phyloP scores from a whole-genome alignment of 2,888 invertebrate genomes.

The Gandaritis pyraliata region DNA sequence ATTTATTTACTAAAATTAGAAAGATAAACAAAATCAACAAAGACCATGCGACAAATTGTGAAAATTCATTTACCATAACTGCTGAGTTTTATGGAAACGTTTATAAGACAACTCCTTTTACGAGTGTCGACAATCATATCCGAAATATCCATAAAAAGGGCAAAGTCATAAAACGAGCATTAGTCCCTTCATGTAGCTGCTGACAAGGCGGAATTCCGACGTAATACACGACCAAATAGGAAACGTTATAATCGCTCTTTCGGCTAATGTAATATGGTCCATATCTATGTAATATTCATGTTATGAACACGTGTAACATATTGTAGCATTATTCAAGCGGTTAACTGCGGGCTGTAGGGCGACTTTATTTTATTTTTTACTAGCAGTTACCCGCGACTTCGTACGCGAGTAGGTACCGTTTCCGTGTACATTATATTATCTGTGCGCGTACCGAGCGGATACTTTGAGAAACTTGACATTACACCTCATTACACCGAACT shows the following conservation, averaged over 20 bases:
- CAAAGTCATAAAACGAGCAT: constrained; percentile 72
- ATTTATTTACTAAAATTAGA: neutral
- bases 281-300: constrained; percentile 42
- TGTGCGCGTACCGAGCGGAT: no score
- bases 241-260: constrained; percentile 51
- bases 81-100: constrained; percentile 53
- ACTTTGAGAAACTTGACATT: no score
- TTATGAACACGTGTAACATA: constrained; percentile 42
- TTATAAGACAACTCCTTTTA: constrained; percentile 66
- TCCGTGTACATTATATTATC: no score
- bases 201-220: constrained; percentile 60
- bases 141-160: constrained; percentile 75
- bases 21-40: constrained; percentile 8
- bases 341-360: constrained; percentile 31
- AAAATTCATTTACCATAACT: constrained; percentile 33
- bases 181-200: constrained; percentile 69
- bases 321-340: constrained; percentile 44
- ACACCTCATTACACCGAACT: no score
- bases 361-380: constrained; percentile 39
- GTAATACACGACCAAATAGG: constrained; percentile 49
- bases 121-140: constrained; percentile 73
- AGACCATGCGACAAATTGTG: constrained; percentile 33
- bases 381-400: no score
- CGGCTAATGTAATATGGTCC: constrained; percentile 43
- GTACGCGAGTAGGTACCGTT: no score